Conservation (phyloP, 2,113 vertebrate genomes). For the Brachirus orientalis region DNA sequence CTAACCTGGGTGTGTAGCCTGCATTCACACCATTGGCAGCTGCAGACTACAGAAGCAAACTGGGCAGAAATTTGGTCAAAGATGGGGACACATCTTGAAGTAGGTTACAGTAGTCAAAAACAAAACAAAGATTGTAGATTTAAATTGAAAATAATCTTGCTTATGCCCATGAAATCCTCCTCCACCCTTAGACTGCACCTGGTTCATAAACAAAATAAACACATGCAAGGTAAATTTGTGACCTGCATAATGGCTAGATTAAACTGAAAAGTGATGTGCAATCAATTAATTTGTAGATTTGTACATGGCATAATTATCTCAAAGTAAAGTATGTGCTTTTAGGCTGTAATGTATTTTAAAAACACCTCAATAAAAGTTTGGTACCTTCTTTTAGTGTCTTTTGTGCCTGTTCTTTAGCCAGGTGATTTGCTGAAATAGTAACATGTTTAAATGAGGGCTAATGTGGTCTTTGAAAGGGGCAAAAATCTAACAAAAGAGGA, state of each 20-base stretch:
- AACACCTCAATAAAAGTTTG: background rate
- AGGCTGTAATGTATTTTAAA: background rate
- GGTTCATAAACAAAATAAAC: background rate
- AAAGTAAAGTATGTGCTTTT: background rate
- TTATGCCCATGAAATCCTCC: conserved; percentile 15
- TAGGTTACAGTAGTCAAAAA: background rate
- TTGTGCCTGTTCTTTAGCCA: background rate
- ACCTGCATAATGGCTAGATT: too few species aligned
- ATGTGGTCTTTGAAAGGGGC: background rate
- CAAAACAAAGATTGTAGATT: background rate
- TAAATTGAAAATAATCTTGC: background rate
- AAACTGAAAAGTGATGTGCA: too few species aligned
- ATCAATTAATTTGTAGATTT: too few species aligned
- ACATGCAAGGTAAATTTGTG: too few species aligned
- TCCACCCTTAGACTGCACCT: background rate
- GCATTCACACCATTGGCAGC: background rate
- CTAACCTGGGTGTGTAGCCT: conserved; percentile 4
- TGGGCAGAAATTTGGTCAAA: background rate
- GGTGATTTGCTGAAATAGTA: background rate
- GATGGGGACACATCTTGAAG: background rate
- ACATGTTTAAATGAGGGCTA: background rate
- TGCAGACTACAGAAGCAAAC: background rate
- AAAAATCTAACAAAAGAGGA: background rate
- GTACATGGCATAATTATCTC: too few species aligned
- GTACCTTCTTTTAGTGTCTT: conserved; percentile 9